Base-by-base conservation (phyloP, 2,113 vertebrate species). In the Onychorhynchus coronatus region DNA sequence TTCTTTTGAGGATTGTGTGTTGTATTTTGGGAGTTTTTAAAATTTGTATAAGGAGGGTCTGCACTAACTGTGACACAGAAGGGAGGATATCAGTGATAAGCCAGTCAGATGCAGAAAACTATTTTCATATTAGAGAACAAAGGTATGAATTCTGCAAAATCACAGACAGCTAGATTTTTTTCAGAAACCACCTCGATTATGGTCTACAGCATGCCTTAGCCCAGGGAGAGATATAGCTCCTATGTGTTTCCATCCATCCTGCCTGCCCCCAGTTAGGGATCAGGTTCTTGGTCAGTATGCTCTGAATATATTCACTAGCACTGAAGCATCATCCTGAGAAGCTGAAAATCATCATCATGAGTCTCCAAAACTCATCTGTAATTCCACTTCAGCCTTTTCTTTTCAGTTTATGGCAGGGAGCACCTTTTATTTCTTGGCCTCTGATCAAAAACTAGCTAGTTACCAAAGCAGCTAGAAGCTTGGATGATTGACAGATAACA, bases 401-500 rank as follows among this genome's bases (percentile, higher is more conserved):
- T 88, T 94, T 53, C 65, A 59, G 31, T 59, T 82, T 70, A 27
- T 1, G 2, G 15, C 17, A 70, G n/a, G 6, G 21, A 37, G 91
- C 46, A 65, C 23, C 23, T 74, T 56, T 73, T 70, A 70, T 73
- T 95, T 88, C 67, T 76, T 85, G 50, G 83, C n/a, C 23, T 79
- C 59, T 85, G 37, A 88, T 65, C 41, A 72, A 85, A 88, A 85
- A 39, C 18, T 50, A 90, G 30, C 12, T 67, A 92, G 76, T 85
- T 82, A 67, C 31, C 27, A 92, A 88, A 86, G 53, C 62, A 92
- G 35, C 62, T 28, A 22, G 72, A 39, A 62, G 35, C 50, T 65
- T 58, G 28, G 2, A 41, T 70, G 73, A 85, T 24, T 88, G 96
- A 41, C 35, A 90, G 39, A 19, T 83, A 85, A 61, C 33, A 83